A percentile compares a stretch with the other conserved stretches of the same genome.
Conservation (phyloP, 92 coral and sea anemone species). For the Blastomussa wellsi region DNA sequence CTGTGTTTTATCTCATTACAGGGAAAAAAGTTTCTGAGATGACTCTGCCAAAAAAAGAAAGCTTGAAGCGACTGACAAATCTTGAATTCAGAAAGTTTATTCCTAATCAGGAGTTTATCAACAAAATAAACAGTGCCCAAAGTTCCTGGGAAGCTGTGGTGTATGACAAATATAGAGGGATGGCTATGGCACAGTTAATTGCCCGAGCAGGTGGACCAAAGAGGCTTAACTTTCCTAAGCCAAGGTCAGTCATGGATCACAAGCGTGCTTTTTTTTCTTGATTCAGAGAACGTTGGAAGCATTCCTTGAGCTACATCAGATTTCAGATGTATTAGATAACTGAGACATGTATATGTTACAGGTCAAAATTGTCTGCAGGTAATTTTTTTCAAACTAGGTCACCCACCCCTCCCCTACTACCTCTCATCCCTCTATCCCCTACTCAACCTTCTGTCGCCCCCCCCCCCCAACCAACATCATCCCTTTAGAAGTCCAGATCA, state of each 20-base stretch:
- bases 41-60: constrained; percentile 47
- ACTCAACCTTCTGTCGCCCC: too few relatives aligned
- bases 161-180: constrained; percentile 59
- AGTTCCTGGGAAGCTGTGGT: constrained; percentile 61
- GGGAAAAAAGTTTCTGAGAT: constrained; percentile 51
- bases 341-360: too few relatives aligned
- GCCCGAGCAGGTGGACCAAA: constrained; percentile 62
- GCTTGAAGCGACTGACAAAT: background rate
- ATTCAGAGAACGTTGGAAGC: too few relatives aligned
- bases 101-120: constrained; percentile 47
- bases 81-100: constrained; percentile 32
- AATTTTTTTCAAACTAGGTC: too few relatives aligned
- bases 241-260: constrained; percentile 43
- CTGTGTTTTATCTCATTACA: background rate
- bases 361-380: too few relatives aligned
- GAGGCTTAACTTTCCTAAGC: constrained; percentile 48
- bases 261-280: too few relatives aligned
- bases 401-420: too few relatives aligned
- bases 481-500: too few relatives aligned
- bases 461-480: too few relatives aligned
- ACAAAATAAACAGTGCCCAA: constrained; percentile 56
- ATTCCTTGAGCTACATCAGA: too few relatives aligned
- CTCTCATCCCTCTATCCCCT: too few relatives aligned
- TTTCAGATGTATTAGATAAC: too few relatives aligned
- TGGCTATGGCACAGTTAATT: constrained; percentile 65